A percentile compares a stretch with the other conserved stretches of the same genome.
These are phyloP conservation scores for Rhipidura dahli DNA, from an alignment of 2,113 vertebrate species.

Conservation along the genomic window DNA sequence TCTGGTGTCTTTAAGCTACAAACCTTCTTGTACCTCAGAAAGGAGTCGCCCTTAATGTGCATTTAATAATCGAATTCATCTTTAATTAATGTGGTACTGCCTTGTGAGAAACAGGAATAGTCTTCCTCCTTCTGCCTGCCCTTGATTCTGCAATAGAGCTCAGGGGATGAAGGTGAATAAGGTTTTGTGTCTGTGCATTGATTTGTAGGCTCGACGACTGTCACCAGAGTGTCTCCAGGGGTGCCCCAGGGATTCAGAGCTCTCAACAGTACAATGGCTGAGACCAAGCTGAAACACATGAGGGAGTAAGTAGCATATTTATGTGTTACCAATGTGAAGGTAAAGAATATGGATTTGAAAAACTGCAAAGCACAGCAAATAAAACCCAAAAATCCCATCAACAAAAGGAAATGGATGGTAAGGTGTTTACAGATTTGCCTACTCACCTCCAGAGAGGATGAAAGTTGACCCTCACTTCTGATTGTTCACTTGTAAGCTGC, in stretches of 20 bases:
- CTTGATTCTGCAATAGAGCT: constrained; percentile 17
- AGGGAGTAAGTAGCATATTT: constrained; percentile 70
- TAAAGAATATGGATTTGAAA: neutral
- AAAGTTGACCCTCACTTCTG: neutral
- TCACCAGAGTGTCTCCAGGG: constrained; percentile 29
- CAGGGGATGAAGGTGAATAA: constrained; percentile 30
- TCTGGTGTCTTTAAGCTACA: neutral
- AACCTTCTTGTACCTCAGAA: constrained; percentile 28
- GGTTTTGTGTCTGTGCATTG: constrained; percentile 63
- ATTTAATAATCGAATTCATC: constrained; percentile 34
- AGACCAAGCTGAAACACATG: constrained; percentile 68
- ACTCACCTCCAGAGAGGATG: neutral
- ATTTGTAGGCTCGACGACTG: constrained; percentile 68
- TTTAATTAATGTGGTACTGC: constrained; percentile 52
- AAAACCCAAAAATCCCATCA: neutral
- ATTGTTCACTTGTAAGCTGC: neutral
- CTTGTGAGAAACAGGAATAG: constrained; percentile 13
- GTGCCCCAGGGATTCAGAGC: neutral
- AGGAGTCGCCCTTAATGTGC: constrained; percentile 21
- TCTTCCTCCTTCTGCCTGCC: constrained; percentile 36
- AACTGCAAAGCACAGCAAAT: neutral
- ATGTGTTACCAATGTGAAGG: neutral
- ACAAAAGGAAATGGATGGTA: neutral
- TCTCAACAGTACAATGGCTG: constrained; percentile 65
- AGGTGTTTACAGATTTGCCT: neutral